Conservation (phyloP, 2,113 vertebrate genomes). For the Dendropsophus ebraccatus region DNA sequence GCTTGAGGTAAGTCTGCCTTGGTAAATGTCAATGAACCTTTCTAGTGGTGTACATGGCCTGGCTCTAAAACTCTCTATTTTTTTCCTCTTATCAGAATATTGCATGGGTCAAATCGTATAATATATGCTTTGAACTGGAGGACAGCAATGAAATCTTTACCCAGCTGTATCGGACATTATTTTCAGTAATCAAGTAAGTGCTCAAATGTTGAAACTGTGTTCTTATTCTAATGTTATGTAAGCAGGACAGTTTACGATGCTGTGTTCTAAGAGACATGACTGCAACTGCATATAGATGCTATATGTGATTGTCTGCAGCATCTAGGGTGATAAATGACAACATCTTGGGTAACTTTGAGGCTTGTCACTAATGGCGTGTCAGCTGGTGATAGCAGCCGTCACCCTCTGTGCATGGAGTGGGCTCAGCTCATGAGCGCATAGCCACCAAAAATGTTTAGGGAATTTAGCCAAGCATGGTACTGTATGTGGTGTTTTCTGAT, state of each 20-base stretch:
- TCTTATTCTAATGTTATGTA: background rate
- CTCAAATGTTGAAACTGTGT: constrained; percentile 14
- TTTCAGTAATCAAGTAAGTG: constrained; percentile 99
- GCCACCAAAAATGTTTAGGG: too few relatives aligned
- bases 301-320: too few relatives aligned
- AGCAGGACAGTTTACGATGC: background rate
- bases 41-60: background rate
- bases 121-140: constrained; percentile 98
- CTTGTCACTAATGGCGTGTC: too few relatives aligned
- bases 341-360: too few relatives aligned
- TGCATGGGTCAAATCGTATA: constrained; percentile 99
- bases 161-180: constrained; percentile 94
- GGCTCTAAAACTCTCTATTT: background rate
- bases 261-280: background rate
- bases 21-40: background rate
- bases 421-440: too few relatives aligned
- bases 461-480: too few relatives aligned
- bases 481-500: too few relatives aligned
- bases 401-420: too few relatives aligned
- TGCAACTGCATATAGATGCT: too few relatives aligned
- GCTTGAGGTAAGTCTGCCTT: constrained; percentile 83
- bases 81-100: constrained; percentile 82
- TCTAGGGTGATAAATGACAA: too few relatives aligned
- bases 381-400: too few relatives aligned
- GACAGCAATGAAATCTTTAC: constrained; percentile 99